Conservation (phyloP, 1,140 invertebrate species). For the Portunus trituberculatus region DNA sequence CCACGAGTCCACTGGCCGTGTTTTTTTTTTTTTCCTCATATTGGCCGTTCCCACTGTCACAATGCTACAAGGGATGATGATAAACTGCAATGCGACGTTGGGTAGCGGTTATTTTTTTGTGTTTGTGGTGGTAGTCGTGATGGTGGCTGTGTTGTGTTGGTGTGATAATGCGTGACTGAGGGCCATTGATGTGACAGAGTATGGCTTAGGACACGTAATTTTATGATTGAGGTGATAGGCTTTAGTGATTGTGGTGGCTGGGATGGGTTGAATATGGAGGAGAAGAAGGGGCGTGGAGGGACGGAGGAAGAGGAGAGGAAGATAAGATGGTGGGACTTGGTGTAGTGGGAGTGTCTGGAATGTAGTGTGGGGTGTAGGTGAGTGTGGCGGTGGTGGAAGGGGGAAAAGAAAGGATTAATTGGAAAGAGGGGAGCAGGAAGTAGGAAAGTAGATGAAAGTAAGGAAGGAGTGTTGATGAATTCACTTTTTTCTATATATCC, state of each 20-base stretch:
- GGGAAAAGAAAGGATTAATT: too few relatives aligned
- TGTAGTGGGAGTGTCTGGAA: too few relatives aligned
- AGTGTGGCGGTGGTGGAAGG: too few relatives aligned
- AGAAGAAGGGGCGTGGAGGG: too few relatives aligned
- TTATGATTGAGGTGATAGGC: slow-evolving; percentile 21
- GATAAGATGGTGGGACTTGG: background rate
- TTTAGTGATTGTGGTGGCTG: background rate
- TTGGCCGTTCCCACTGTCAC: background rate
- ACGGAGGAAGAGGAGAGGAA: background rate
- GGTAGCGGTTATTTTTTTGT: background rate
- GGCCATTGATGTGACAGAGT: background rate
- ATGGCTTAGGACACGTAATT: background rate
- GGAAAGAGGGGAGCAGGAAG: too few relatives aligned
- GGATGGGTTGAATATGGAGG: too few relatives aligned
- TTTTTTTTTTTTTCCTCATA: background rate
- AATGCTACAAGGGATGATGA: background rate
- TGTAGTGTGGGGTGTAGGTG: too few relatives aligned
- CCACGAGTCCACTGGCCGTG: too few relatives aligned
- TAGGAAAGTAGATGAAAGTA: too few relatives aligned
- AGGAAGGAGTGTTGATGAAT: too few relatives aligned
- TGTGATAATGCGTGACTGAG: background rate
- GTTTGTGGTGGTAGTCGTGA: background rate
- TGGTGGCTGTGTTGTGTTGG: background rate
- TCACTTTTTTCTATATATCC: too few relatives aligned
- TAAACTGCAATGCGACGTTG: background rate